Conservation (phyloP, 2,888 invertebrate species). For the Neria commutata region DNA sequence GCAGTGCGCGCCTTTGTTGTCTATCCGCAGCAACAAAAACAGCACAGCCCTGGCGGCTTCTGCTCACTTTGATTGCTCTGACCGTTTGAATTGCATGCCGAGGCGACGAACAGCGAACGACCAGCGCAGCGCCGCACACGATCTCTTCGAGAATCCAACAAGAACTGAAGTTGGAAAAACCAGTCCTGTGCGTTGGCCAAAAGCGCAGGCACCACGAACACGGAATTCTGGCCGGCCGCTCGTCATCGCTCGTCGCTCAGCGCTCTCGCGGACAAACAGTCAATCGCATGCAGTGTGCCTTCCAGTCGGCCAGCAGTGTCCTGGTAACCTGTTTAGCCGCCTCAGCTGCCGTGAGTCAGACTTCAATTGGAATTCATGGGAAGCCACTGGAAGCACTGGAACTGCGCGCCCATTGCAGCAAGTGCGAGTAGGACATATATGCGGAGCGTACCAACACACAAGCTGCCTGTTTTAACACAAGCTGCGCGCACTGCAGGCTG, state of each 20-base stretch:
- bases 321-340: conserved; percentile 40
- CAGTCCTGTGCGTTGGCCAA: conserved; percentile 55
- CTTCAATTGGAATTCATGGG: conserved; percentile 15
- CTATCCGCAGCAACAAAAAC: background rate
- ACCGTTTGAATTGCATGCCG: background rate
- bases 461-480: no score
- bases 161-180: conserved; percentile 62
- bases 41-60: conserved; percentile 14
- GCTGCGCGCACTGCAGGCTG: background rate
- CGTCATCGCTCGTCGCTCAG: no score
- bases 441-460: conserved; percentile 3
- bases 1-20: background rate
- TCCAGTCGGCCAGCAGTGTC: conserved; percentile 46
- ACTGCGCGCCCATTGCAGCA: conserved; percentile 14
- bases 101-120: conserved; percentile 20
- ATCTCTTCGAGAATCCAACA: conserved; percentile 62
- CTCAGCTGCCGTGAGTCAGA: conserved; percentile 2
- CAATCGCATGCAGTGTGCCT: conserved; percentile 32
- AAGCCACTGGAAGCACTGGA: conserved; percentile 6
- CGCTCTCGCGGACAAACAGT: no score
- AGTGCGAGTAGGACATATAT: background rate
- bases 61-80: background rate
- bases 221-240: conserved; percentile 19
- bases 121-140: conserved; percentile 40
- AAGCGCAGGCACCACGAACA: conserved; percentile 31